Conservation (phyloP, 1,140 invertebrate genomes). For the Temnothorax nylanderi region DNA sequence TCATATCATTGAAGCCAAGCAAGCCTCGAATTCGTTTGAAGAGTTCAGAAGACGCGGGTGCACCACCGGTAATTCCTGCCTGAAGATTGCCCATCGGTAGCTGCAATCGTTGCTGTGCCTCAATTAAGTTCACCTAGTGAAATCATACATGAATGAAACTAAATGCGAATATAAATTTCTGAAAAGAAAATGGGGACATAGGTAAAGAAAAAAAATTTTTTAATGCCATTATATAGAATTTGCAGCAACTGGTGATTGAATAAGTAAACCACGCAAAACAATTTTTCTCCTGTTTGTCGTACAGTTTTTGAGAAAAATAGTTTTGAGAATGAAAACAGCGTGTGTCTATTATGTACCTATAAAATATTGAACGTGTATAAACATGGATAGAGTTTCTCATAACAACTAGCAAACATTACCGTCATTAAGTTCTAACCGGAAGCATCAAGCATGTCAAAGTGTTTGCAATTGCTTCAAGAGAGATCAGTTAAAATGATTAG, state of each 20-base stretch:
- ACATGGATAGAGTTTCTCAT: not conserved
- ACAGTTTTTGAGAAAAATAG: not conserved
- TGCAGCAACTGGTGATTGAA: not conserved
- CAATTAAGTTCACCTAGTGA: conserved; percentile 78
- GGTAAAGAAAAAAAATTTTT: not conserved
- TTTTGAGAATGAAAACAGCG: not conserved
- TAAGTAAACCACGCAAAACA: not conserved
- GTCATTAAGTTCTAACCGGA: not conserved
- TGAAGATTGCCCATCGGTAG: conserved; percentile 85
- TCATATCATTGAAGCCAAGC: conserved; percentile 85
- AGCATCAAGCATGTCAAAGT: not conserved
- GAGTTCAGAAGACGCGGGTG: conserved; percentile 91
- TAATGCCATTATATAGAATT: not conserved
- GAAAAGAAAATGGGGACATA: not conserved
- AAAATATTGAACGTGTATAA: conserved; percentile 5
- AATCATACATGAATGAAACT: not conserved
- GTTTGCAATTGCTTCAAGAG: not conserved
- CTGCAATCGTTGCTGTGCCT: conserved; percentile 83
- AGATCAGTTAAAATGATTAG: not conserved
- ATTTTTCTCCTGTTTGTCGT: not conserved
- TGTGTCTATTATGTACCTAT: not conserved
- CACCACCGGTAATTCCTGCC: conserved; percentile 91
- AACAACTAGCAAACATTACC: not conserved
- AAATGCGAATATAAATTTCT: not conserved
- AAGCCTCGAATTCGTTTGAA: conserved; percentile 88